Conservation (phyloP, 2,113 vertebrate species). For the Dasyurus viverrinus region DNA sequence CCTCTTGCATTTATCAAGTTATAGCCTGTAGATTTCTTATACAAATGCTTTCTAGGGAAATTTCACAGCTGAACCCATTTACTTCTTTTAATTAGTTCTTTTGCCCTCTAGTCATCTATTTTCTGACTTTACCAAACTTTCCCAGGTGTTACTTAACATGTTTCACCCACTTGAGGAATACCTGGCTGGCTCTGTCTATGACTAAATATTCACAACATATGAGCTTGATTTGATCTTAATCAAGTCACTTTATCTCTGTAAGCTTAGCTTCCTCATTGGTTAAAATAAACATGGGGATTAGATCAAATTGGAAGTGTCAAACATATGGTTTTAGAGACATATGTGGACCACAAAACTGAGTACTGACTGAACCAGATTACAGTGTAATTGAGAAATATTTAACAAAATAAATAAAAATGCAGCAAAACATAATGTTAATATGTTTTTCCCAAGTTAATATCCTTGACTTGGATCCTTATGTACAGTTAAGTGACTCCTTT, state of each 20-base stretch:
- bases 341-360: neutral
- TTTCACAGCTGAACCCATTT: neutral
- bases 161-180: neutral
- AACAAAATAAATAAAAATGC: neutral
- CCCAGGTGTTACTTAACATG: neutral
- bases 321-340: neutral
- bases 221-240: neutral
- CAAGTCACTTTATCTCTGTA: neutral
- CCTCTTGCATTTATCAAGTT: neutral
- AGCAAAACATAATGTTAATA: neutral
- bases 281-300: neutral
- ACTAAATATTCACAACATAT: neutral
- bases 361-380: neutral
- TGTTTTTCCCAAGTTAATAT: neutral
- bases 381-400: neutral
- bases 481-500: neutral
- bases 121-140: neutral
- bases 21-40: neutral
- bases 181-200: neutral
- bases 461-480: neutral
- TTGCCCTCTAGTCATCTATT: neutral
- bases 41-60: neutral
- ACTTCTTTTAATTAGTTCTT: neutral
- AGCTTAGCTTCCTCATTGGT: neutral
- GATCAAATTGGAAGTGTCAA: neutral